Evolutionary conservation across 2,888 invertebrate genomes (phyloP).

Genomic region (Priocnemis perturbator): DNA sequence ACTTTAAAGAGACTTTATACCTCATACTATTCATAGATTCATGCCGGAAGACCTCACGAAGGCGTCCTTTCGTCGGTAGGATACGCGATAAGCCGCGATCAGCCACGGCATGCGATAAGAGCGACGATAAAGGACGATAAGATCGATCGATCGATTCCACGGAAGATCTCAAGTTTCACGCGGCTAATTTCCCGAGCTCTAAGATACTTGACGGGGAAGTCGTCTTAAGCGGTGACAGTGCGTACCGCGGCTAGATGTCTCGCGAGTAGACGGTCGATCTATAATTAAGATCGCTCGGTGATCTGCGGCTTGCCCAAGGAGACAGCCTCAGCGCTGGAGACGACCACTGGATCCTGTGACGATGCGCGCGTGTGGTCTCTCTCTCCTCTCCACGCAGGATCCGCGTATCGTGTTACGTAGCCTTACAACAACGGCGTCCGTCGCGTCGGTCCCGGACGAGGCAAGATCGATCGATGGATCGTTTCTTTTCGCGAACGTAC

Average conservation of each 20-base stretch:
- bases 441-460: not conserved
- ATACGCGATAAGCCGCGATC: not conserved
- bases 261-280: conserved; percentile 40
- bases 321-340: conserved; percentile 36
- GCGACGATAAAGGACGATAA: conserved; percentile 4
- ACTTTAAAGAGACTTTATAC: too few relatives aligned
- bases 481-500: conserved; percentile 25
- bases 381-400: conserved; percentile 24
- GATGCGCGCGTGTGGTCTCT: conserved; percentile 59
- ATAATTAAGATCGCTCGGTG: conserved; percentile 56
- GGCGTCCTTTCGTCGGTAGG: too few relatives aligned
- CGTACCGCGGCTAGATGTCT: conserved; percentile 20
- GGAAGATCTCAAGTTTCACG: conserved; percentile 23
- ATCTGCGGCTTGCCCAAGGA: conserved; percentile 48
- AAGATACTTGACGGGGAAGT: not conserved
- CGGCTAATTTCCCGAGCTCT: conserved; percentile 12
- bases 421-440: conserved; percentile 35
- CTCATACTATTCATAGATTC: too few relatives aligned
- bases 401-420: conserved; percentile 49
- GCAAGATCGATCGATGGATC: conserved; percentile 26
- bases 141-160: conserved; percentile 15
- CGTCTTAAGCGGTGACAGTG: conserved; percentile 3
- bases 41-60: too few relatives aligned
- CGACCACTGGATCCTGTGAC: conserved; percentile 35
- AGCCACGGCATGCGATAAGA: not conserved